phyloP scores from a whole-genome alignment of 2,888 invertebrate genomes.

The Epsilonema sp. region DNA sequence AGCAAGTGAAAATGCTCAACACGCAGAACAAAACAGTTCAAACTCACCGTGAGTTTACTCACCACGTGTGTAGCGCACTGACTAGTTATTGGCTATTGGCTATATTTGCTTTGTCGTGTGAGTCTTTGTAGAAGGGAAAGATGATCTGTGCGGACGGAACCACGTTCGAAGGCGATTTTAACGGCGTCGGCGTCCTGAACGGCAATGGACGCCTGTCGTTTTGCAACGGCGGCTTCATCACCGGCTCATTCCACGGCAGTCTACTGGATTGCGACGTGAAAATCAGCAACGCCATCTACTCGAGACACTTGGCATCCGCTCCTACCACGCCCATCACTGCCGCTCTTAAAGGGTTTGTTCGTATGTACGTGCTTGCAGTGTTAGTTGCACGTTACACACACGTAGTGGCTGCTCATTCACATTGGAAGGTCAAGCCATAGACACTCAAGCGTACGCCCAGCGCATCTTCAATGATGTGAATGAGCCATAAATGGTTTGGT shows the following conservation, averaged over 20 bases:
- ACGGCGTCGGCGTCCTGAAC: constrained; percentile 49
- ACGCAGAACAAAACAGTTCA: neutral
- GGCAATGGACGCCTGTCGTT: constrained; percentile 52
- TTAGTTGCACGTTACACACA: too few species aligned
- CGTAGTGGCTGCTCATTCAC: too few species aligned
- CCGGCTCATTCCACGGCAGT: constrained; percentile 47
- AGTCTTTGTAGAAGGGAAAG: constrained; percentile 47
- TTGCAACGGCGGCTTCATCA: constrained; percentile 52
- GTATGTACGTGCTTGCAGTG: too few species aligned
- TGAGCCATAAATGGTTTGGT: too few species aligned
- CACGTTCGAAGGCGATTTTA: constrained; percentile 67
- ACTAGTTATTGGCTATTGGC: constrained; percentile 1
- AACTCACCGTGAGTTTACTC: neutral
- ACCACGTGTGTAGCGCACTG: too few species aligned
- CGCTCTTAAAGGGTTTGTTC: neutral
- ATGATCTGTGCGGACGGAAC: constrained; percentile 71
- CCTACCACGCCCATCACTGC: neutral
- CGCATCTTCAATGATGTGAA: too few species aligned
- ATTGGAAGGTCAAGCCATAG: too few species aligned
- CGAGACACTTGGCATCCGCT: neutral
- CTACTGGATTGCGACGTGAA: neutral
- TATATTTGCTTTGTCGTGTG: neutral
- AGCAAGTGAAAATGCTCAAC: neutral
- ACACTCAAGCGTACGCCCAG: too few species aligned
- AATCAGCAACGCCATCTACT: neutral